These are phyloP conservation scores for Parnassius orleans DNA, from an alignment of 2,888 invertebrate species.

Conservation along the genomic window DNA sequence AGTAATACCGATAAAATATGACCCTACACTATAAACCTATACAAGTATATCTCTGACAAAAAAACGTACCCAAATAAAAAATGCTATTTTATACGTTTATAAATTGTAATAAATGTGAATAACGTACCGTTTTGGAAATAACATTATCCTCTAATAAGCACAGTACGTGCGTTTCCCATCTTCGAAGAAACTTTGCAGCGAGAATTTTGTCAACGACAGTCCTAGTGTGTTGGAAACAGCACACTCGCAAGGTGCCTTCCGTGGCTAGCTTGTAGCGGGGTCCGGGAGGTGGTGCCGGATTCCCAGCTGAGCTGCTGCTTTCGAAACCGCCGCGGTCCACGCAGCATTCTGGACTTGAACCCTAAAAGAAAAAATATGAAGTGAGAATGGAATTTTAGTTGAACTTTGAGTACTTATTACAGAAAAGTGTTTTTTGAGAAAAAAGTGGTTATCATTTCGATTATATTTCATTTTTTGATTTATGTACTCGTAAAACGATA, in stretches of 20 bases:
- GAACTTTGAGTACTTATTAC: too few relatives aligned
- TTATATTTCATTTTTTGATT: too few relatives aligned
- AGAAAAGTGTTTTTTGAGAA: too few relatives aligned
- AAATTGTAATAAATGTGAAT: not conserved
- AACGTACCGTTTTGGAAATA: constrained; percentile 86
- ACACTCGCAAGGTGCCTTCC: constrained; percentile 87
- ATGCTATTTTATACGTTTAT: too few relatives aligned
- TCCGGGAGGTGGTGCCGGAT: constrained; percentile 73
- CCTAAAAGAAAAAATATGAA: constrained; percentile 49
- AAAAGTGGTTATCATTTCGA: too few relatives aligned
- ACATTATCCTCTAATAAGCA: constrained; percentile 85
- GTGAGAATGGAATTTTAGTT: not conserved
- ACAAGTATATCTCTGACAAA: too few relatives aligned
- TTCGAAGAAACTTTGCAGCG: constrained; percentile 86
- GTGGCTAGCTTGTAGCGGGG: constrained; percentile 85
- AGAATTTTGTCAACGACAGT: constrained; percentile 90
- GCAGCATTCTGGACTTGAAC: constrained; percentile 79
- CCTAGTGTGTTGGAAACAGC: constrained; percentile 88
- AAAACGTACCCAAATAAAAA: too few relatives aligned
- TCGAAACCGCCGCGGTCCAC: constrained; percentile 68
- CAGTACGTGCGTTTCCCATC: constrained; percentile 89
- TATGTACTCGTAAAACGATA: too few relatives aligned
- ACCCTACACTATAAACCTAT: too few relatives aligned
- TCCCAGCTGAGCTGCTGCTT: constrained; percentile 51
- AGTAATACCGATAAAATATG: too few relatives aligned